Base-by-base conservation (phyloP, 2,797 vertebrate genomes). In the Falco naumanni region DNA sequence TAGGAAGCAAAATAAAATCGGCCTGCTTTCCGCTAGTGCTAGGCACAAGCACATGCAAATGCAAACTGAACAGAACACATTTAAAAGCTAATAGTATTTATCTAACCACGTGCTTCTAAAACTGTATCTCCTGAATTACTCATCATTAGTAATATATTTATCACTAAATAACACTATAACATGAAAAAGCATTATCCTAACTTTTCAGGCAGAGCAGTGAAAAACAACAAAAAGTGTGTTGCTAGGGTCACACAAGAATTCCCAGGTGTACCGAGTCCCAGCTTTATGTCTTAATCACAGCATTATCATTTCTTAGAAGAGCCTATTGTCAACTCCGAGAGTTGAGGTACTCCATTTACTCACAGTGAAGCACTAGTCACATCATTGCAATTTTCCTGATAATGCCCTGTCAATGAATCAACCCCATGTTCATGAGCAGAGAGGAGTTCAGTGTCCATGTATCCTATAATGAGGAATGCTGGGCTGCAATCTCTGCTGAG, bases 361-460 rank as follows among this genome's bases (percentile, higher is more conserved):
- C 92, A 95, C 90, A 10, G 20, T 21, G 92, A 92, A 91, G 84
- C 84, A 87, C 72, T 41, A 93, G 89, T 83, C 90, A 95, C 71
- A 90, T 92, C 90, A 77, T 0, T 68, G 94, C 95, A 90, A 83
- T 94, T 96, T 95, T 92, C 90, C 86, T 92, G 89, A 96, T 90
- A 96, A 96, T 94, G 86, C 86, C 81, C 84, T 95, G 93, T 95
- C 96, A 96, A 95, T 96, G 94, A 96, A 91, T 92, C 94, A 93
- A 89, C 72, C 69, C 78, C 84, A 91, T 11, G 25, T 29, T 93
- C 84, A 83, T 78, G 89, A 95, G 82, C 64, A 89, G 88, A 93
- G 78, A 87, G 80, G 80, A 97, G 89, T 81, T 94, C 95, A 87
- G 93, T 89, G 93, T 93, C 93, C 94, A 91, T 9, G 79, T 81